These are phyloP conservation scores for Melieria omissa DNA, from an alignment of 2,888 invertebrate genomes.

Conservation along the genomic window DNA sequence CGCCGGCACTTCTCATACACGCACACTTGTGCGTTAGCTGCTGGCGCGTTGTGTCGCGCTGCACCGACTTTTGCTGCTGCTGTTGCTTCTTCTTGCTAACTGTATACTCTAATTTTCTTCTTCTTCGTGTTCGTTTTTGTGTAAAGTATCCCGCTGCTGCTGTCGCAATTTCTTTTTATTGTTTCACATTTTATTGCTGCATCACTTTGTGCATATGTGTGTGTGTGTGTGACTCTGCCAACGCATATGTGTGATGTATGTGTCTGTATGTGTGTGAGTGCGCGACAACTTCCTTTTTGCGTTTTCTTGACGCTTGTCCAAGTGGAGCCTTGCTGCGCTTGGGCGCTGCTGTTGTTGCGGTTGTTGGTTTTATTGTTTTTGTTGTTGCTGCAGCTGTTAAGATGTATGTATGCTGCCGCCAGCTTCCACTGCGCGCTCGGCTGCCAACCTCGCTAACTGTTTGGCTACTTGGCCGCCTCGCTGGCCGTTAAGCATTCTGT, in stretches of 20 bases:
- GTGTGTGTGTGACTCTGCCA: slow-evolving; percentile 1
- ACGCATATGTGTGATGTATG: neutral
- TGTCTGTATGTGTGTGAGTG: neutral
- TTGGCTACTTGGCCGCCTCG: no score
- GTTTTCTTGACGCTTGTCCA: slow-evolving; percentile 58
- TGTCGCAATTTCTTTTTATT: slow-evolving; percentile 52
- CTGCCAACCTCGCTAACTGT: no score
- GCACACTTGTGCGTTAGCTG: no score
- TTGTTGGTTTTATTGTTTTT: neutral
- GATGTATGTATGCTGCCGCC: neutral
- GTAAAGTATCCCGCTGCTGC: slow-evolving; percentile 41
- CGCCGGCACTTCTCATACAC: neutral
- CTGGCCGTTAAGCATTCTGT: no score
- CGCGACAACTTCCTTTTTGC: slow-evolving; percentile 44
- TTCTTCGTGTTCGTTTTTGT: no score
- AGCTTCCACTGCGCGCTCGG: no score
- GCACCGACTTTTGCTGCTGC: no score
- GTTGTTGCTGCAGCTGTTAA: neutral
- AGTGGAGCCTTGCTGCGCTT: slow-evolving; percentile 48
- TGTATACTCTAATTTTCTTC: no score
- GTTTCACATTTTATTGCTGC: slow-evolving; percentile 60
- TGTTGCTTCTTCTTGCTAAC: no score
- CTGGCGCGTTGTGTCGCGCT: no score
- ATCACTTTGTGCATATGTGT: slow-evolving; percentile 51
- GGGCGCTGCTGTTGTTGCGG: slow-evolving; percentile 1